Evolutionary conservation across 1,140 invertebrate species (phyloP), one percentile per base, ranked within the genome.

Genomic region (Neodiprion virginianus): DNA sequence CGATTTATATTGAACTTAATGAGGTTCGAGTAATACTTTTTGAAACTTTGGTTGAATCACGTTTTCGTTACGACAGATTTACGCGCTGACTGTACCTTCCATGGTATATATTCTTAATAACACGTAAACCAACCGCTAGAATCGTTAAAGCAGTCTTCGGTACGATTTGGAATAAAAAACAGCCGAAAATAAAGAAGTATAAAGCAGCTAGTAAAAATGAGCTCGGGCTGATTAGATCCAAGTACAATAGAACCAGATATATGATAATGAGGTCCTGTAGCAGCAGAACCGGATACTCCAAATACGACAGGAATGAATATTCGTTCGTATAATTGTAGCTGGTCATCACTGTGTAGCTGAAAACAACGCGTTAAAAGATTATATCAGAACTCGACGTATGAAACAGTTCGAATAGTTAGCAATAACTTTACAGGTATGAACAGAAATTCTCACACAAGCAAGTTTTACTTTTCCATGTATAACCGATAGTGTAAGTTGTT

Each of bases 281-380:
- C 75, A 94, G 79, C 76, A 95, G 92, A 71, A 94, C 91, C 3
- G 93, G 93, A 84, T 94, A 94, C 79, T 95, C 93, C 86, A 95
- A 80, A 78, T 94, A 95, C 0, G 92, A 92, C 67, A 94, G 81
- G 1, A 93, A 40, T n/a, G 90, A 88, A 82, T 95, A 94, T 21
- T 88, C 86, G 87, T 93, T 94, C 17, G 89, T 90, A 79, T 88
- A 94, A 81, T 94, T 94, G 79, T 95, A 95, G 74, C 92, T 90
- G 47, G 92, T 90, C 87, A 92, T 92, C 75, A 93, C 90, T 40
- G 92, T 91, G 78, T 93, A 94, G 76, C 93, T 95, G 86, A 76
- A 93, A 92, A 61, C 5, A 17, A 40, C 28, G 17, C 28, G n/a
- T 4, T 61, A 61, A 8, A 61, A 14, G 5, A 17, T 17, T 14